Evolutionary conservation across 2,113 vertebrate species (phyloP).

Genomic region (Zapornia atra): DNA sequence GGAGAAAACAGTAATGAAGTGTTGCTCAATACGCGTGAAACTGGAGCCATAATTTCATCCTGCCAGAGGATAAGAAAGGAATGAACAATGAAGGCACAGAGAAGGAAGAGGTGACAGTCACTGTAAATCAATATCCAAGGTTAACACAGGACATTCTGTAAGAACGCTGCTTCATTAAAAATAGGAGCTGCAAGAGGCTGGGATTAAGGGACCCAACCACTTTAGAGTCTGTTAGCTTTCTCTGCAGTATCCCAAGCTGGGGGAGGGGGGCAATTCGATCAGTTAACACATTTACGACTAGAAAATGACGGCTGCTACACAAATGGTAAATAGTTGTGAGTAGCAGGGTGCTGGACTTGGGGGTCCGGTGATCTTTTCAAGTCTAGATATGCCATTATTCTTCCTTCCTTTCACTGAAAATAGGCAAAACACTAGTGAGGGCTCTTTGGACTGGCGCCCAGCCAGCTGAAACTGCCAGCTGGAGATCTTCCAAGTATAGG

Average conservation of each 20-base stretch:
- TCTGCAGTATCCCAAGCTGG: neutral
- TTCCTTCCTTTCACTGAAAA: conserved; percentile 6
- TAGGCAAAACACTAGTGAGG: neutral
- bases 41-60: conserved; percentile 42
- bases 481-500: conserved; percentile 50
- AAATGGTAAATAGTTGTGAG: neutral
- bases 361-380: neutral
- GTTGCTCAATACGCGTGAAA: conserved; percentile 37
- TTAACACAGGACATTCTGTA: conserved; percentile 29
- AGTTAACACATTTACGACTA: neutral
- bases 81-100: conserved; percentile 40
- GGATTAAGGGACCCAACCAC: neutral
- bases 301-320: neutral
- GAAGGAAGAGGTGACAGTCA: conserved; percentile 13
- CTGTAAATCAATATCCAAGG: conserved; percentile 16
- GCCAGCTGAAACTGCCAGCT: conserved; percentile 19
- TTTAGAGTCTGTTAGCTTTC: neutral
- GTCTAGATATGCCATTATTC: neutral
- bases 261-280: neutral
- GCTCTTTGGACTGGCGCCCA: neutral
- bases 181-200: neutral
- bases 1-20: conserved; percentile 19
- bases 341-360: neutral
- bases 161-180: conserved; percentile 13
- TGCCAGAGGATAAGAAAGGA: conserved; percentile 50